A percentile compares a stretch with the other conserved stretches of the same genome.
These are phyloP conservation scores for Fringilla coelebs DNA, from an alignment of 2,797 vertebrate species.

Conservation along the genomic window DNA sequence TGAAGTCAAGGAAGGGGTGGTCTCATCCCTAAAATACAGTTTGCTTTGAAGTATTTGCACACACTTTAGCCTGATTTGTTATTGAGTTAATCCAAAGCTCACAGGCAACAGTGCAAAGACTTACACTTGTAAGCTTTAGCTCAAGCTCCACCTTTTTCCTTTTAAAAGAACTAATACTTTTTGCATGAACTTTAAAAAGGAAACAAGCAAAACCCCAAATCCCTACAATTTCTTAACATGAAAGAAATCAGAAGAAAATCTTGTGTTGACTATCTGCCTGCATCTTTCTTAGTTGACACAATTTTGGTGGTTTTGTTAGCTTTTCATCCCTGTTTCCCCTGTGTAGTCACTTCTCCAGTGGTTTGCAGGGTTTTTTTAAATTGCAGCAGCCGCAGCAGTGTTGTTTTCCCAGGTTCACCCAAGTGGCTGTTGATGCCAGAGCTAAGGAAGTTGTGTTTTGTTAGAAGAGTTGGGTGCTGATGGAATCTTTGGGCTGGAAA, in stretches of 20 bases:
- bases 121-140: background rate
- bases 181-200: background rate
- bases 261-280: background rate
- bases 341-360: background rate
- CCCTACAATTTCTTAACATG: background rate
- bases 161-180: background rate
- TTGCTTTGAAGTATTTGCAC: background rate
- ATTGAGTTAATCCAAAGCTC: background rate
- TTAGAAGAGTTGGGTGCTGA: background rate
- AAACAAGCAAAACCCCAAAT: background rate
- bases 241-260: background rate
- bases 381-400: accelerated
- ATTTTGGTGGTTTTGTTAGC: background rate
- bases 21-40: background rate
- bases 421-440: background rate
- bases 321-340: background rate
- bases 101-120: background rate
- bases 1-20: background rate
- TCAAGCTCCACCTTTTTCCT: background rate
- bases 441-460: background rate
- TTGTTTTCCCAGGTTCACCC: background rate
- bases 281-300: background rate
- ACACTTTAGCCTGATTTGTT: background rate
- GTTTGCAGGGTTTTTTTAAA: background rate
- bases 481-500: background rate